A percentile compares a stretch with the other conserved stretches of the same genome.
Conservation (phyloP, 2,888 invertebrate species). For the Tipula vernalis region DNA sequence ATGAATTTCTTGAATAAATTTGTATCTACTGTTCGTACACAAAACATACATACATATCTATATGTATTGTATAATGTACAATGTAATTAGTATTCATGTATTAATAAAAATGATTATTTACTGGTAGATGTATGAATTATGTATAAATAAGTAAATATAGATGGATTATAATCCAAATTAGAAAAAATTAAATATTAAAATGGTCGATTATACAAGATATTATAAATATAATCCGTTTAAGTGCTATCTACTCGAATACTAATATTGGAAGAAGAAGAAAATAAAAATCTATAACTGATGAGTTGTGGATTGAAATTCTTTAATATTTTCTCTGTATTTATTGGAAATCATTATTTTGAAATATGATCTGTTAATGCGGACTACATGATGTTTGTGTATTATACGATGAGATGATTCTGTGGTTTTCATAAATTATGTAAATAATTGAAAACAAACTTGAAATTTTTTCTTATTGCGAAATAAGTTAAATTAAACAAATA, state of each 20-base stretch:
- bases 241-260: background rate
- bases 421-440: background rate
- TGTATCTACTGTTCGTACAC: background rate
- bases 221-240: background rate
- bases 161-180: background rate
- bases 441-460: too few species aligned
- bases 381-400: background rate
- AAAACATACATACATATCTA: background rate
- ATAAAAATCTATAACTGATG: background rate
- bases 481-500: too few species aligned
- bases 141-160: background rate
- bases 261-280: background rate
- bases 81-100: too few species aligned
- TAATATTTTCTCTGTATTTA: background rate
- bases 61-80: background rate
- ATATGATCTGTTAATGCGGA: background rate
- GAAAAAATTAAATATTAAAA: background rate
- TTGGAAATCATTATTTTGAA: background rate
- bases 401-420: too few species aligned
- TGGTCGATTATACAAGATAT: background rate
- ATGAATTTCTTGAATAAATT: too few species aligned
- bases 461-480: too few species aligned
- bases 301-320: background rate
- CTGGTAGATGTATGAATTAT: background rate
- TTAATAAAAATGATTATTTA: background rate